Evolutionary conservation across 2,797 vertebrate species (phyloP).

Genomic region (Mus caroli): DNA sequence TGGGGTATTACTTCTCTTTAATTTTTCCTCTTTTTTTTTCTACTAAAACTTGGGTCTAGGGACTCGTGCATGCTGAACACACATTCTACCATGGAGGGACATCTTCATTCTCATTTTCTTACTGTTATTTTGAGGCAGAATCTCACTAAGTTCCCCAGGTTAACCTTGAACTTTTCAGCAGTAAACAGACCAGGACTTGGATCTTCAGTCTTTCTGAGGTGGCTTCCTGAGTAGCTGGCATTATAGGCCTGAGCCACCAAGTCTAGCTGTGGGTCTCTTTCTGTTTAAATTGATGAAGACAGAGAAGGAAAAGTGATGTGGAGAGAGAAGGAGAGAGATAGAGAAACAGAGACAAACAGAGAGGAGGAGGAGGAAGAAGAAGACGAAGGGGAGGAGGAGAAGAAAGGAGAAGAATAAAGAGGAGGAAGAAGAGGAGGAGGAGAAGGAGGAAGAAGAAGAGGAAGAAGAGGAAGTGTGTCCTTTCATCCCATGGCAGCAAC

Average conservation of each 20-base stretch:
- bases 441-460: neutral
- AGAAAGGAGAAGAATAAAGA: too few relatives aligned
- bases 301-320: neutral
- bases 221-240: neutral
- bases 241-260: neutral
- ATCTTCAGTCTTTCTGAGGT: neutral
- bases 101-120: neutral
- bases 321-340: neutral
- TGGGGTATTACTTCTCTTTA: neutral
- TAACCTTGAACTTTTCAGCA: neutral
- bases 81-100: neutral
- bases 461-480: neutral
- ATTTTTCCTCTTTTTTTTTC: neutral
- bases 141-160: neutral
- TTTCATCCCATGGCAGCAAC: neutral
- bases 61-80: neutral
- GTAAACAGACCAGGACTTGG: neutral
- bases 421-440: neutral
- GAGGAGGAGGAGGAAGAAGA: neutral
- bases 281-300: neutral
- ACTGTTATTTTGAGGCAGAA: neutral
- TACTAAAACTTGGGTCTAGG: neutral
- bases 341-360: neutral
- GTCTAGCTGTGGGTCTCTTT: neutral
- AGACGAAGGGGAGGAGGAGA: rapidly evolving